Percentiles rank a stretch among this genome's conserved stretches.
Evolutionary conservation across 2,797 vertebrate genomes (phyloP).

Genomic region (Graptemys geographica): DNA sequence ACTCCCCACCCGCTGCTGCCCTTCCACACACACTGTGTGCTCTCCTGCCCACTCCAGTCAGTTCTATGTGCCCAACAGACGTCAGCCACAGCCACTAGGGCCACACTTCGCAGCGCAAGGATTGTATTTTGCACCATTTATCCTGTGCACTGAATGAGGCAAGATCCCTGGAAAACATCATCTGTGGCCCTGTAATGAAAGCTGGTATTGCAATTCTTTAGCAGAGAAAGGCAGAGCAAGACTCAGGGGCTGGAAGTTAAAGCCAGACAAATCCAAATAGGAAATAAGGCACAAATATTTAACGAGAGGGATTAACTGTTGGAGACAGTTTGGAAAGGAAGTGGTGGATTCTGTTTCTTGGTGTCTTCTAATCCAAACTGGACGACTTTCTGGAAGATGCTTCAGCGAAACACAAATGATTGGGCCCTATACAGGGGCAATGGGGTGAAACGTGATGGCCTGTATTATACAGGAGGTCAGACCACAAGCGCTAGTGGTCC

Average conservation of each 20-base stretch:
- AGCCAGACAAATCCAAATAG: neutral
- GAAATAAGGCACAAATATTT: neutral
- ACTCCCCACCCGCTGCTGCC: neutral
- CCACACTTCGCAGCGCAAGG: neutral
- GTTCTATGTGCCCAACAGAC: neutral
- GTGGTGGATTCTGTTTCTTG: neutral
- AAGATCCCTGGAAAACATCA: neutral
- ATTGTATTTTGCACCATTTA: neutral
- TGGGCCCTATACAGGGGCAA: conserved; percentile 14
- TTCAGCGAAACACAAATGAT: neutral
- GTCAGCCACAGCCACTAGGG: neutral
- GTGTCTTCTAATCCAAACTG: neutral
- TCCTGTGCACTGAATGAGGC: neutral
- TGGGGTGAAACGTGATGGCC: neutral
- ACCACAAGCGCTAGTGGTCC: conserved; percentile 14
- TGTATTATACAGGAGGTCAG: conserved; percentile 49
- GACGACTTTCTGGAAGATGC: neutral
- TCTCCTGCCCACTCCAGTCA: neutral
- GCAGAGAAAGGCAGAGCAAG: neutral
- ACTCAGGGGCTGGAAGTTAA: neutral
- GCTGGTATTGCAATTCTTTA: neutral
- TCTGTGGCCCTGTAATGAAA: neutral
- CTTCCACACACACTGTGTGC: neutral
- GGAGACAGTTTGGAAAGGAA: neutral
- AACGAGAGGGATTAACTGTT: accelerated